Evolutionary conservation across 2,113 vertebrate species (phyloP).

Genomic region (Toxotes chatareus): DNA sequence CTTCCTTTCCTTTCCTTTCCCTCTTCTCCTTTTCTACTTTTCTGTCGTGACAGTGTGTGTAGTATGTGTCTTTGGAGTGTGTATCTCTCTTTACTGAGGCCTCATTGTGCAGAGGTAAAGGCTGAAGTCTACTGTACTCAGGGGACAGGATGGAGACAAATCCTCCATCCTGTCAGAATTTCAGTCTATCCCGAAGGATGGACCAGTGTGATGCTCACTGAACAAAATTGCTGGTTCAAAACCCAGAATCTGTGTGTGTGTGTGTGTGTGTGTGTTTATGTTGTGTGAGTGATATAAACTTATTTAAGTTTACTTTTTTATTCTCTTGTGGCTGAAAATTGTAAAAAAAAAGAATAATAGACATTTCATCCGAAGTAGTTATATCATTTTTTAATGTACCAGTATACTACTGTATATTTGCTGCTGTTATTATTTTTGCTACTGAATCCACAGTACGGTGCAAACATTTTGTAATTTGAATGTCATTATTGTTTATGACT

Average conservation of each 20-base stretch:
- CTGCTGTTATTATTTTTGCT: no score
- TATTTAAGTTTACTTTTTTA: background rate
- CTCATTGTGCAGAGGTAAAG: conserved; percentile 3
- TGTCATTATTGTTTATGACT: no score
- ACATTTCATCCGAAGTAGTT: background rate
- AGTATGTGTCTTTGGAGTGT: background rate
- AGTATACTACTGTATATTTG: no score
- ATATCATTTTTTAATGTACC: background rate
- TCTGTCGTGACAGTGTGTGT: conserved; percentile 21
- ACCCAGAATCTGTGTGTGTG: background rate
- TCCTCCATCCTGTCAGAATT: background rate
- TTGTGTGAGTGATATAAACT: background rate
- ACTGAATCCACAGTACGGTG: no score
- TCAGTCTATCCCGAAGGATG: conserved; percentile 9
- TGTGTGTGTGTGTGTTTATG: background rate
- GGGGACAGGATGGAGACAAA: conserved; percentile 1
- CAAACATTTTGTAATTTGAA: no score
- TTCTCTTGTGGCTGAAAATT: background rate
- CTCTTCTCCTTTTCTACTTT: background rate
- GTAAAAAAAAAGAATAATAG: background rate
- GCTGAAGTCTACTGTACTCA: conserved; percentile 8
- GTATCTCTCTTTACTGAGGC: background rate
- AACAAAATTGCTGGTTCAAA: conserved; percentile 14
- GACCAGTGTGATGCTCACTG: background rate
- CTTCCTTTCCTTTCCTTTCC: conserved; percentile 2